phyloP scores from a whole-genome alignment of 53 echinoderm and acorn worm genomes.

The Glandiceps talaboti region DNA sequence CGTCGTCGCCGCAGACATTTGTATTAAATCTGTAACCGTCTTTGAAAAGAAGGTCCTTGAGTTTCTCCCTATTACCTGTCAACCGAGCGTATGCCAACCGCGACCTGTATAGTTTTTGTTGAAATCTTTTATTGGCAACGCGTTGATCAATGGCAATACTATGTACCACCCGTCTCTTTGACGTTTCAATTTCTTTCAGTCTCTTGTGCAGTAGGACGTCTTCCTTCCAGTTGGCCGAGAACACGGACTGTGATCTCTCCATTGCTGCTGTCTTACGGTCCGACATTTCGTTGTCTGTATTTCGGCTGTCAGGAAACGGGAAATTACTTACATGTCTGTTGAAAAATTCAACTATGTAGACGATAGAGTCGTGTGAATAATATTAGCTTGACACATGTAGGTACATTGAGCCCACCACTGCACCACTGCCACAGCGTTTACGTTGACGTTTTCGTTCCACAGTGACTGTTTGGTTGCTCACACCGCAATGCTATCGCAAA shows the following conservation, averaged over 20 bases:
- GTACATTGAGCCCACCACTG: no score
- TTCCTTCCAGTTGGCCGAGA: constrained; percentile 93
- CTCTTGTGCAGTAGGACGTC: constrained; percentile 64
- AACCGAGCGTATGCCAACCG: constrained; percentile 75
- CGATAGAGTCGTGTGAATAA: not conserved
- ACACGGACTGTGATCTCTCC: constrained; percentile 89
- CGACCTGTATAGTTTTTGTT: constrained; percentile 63
- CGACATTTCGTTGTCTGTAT: not conserved
- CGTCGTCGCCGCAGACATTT: constrained; percentile 34
- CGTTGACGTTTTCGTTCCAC: no score
- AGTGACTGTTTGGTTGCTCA: no score
- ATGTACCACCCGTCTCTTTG: constrained; percentile 62
- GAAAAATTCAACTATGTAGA: not conserved
- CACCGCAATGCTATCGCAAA: no score
- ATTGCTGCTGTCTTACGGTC: not conserved
- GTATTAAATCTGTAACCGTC: constrained; percentile 54
- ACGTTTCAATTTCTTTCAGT: constrained; percentile 61
- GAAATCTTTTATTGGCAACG: constrained; percentile 67
- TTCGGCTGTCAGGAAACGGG: not conserved
- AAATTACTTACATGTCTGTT: not conserved
- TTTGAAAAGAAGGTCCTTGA: constrained; percentile 46
- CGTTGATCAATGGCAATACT: constrained; percentile 79
- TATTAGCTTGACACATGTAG: not conserved
- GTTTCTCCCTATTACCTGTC: constrained; percentile 78
- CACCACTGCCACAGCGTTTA: no score